A percentile compares a stretch with the other conserved stretches of the same genome.
Conservation (phyloP, 2,797 vertebrate species). For the Fundulus diaphanus region DNA sequence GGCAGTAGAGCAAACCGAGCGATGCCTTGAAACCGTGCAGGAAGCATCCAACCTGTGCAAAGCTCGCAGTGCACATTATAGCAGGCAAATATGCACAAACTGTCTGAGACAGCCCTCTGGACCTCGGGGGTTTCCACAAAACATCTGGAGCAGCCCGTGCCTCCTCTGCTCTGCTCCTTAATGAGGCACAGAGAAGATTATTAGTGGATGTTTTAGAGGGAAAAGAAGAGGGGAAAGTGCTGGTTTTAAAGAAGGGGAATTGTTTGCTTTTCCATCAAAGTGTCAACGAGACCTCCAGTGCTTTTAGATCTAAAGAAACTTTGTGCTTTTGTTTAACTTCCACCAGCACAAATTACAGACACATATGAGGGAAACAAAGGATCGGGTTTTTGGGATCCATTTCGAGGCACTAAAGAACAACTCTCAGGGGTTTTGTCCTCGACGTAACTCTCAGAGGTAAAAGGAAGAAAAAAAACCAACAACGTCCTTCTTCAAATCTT, state of each 20-base stretch:
- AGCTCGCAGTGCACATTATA: constrained; percentile 33
- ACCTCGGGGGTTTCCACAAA: constrained; percentile 68
- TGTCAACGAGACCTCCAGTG: constrained; percentile 48
- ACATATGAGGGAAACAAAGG: constrained; percentile 29
- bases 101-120: constrained; percentile 51
- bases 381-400: constrained; percentile 28
- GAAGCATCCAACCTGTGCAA: constrained; percentile 38
- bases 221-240: constrained; percentile 15
- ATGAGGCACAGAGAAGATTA: constrained; percentile 75
- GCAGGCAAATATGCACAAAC: constrained; percentile 40
- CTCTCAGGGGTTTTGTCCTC: constrained; percentile 47
- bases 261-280: constrained; percentile 62
- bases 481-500: background rate
- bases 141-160: constrained; percentile 73
- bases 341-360: constrained; percentile 38
- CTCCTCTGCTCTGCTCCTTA: constrained; percentile 60
- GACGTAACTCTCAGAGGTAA: constrained; percentile 41
- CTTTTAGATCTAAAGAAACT: constrained; percentile 57
- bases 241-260: constrained; percentile 51
- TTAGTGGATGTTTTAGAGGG: constrained; percentile 62
- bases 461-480: too few relatives aligned
- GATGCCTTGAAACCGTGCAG: constrained; percentile 50
- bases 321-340: constrained; percentile 30
- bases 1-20: constrained; percentile 64
- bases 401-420: constrained; percentile 46